Conservation (phyloP, 2,888 invertebrate genomes). For the Myopa tessellatipennis region DNA sequence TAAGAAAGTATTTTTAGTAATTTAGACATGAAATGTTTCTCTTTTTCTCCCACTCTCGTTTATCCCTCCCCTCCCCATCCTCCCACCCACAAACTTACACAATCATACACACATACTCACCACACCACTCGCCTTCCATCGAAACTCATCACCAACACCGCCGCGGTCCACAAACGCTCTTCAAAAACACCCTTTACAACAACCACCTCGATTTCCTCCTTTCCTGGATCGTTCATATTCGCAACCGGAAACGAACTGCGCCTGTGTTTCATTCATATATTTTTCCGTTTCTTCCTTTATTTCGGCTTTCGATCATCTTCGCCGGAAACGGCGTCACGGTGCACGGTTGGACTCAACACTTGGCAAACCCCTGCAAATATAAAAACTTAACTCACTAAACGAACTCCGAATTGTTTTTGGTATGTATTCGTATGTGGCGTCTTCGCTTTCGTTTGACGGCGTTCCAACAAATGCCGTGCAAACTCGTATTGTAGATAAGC, state of each 20-base stretch:
- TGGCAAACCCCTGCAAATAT: neutral
- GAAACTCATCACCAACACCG: constrained; percentile 12
- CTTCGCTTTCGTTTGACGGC: constrained; percentile 1
- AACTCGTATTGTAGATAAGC: constrained; percentile 28
- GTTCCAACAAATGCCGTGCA: neutral
- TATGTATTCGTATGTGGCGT: constrained; percentile 54
- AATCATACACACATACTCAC: constrained; percentile 40
- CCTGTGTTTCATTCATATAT: constrained; percentile 16
- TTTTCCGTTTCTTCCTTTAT: constrained; percentile 25
- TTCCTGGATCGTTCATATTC: neutral
- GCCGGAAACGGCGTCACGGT: neutral
- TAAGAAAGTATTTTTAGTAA: constrained; percentile 51
- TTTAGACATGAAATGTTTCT: constrained; percentile 56
- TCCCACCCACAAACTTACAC: constrained; percentile 49
- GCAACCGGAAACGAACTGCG: neutral
- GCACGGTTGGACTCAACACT: neutral
- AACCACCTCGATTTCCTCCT: neutral
- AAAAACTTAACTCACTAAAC: neutral
- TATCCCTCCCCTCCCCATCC: constrained; percentile 49
- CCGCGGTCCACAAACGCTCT: constrained; percentile 8
- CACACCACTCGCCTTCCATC: constrained; percentile 27
- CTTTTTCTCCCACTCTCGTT: constrained; percentile 55
- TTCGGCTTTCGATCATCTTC: constrained; percentile 25
- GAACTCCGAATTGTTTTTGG: constrained; percentile 50
- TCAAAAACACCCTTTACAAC: neutral